Percentiles rank a stretch among this genome's conserved stretches.
phyloP scores from a whole-genome alignment of 2,113 vertebrate species.

The Phocoena sinus region DNA sequence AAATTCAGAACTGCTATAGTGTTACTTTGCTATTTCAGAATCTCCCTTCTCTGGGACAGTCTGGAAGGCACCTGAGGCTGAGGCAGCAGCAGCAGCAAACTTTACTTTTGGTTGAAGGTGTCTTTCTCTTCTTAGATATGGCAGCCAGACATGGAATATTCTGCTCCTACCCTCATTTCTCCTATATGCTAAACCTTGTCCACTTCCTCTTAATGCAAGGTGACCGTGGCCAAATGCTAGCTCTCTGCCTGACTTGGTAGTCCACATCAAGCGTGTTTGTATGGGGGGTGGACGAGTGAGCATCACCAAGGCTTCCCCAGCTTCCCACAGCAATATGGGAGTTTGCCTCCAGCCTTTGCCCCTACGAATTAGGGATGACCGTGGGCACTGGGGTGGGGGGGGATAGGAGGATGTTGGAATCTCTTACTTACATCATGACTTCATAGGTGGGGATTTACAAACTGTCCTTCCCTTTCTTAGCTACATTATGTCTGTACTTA shows the following conservation, averaged over 20 bases:
- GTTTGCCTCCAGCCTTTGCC: not conserved
- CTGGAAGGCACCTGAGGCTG: not conserved
- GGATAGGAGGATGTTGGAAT: not conserved
- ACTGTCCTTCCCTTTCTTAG: not conserved
- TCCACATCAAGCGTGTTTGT: not conserved
- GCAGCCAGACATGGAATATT: not conserved
- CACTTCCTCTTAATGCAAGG: not conserved
- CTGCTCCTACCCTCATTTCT: not conserved
- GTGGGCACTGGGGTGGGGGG: too few species aligned
- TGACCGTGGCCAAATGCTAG: not conserved
- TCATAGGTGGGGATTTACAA: not conserved
- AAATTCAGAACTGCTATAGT: not conserved
- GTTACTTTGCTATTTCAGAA: not conserved
- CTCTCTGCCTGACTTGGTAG: not conserved
- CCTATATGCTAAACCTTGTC: not conserved
- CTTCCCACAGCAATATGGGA: not conserved
- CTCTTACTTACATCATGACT: not conserved
- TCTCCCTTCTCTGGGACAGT: not conserved
- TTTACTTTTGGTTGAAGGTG: not conserved
- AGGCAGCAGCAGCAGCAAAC: not conserved
- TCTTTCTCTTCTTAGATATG: not conserved
- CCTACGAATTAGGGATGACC: not conserved
- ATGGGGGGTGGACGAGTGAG: fast-evolving
- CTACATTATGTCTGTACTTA: not conserved
- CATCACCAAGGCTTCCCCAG: not conserved